phyloP scores from a whole-genome alignment of 2,888 invertebrate genomes.

The Conchocele bisecta region DNA sequence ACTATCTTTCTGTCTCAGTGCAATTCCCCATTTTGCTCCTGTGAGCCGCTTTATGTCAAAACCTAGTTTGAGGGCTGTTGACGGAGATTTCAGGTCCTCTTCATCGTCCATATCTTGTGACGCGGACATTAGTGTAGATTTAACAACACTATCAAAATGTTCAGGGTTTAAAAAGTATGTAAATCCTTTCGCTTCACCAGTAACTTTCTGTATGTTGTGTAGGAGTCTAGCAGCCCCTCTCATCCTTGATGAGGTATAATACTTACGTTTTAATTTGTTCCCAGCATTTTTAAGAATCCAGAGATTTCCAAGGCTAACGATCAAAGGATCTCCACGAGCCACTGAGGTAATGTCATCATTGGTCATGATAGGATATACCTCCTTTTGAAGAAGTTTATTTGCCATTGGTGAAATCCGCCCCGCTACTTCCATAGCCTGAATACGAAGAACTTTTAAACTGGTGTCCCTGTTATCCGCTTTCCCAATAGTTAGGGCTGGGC shows the following conservation, averaged over 20 bases:
- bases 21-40: constrained; percentile 42
- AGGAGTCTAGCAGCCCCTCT: constrained; percentile 26
- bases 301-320: constrained; percentile 32
- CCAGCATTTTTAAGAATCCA: constrained; percentile 44
- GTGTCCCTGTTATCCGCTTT: background rate
- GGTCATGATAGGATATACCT: constrained; percentile 6
- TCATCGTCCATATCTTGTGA: constrained; percentile 46
- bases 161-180: constrained; percentile 19
- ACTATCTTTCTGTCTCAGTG: constrained; percentile 12
- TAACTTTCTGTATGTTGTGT: constrained; percentile 10
- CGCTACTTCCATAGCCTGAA: background rate
- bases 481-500: background rate
- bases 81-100: constrained; percentile 50
- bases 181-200: background rate
- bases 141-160: constrained; percentile 37
- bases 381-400: background rate
- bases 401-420: background rate
- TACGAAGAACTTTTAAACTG: background rate
- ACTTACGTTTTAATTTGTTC: constrained; percentile 46
- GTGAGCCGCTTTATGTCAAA: constrained; percentile 44
- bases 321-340: constrained; percentile 6
- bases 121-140: constrained; percentile 34
- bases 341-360: constrained; percentile 2
- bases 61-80: constrained; percentile 50
- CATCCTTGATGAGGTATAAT: constrained; percentile 49